Conservation (phyloP, 2,113 vertebrate genomes). For the Phyllopteryx taeniolatus region DNA sequence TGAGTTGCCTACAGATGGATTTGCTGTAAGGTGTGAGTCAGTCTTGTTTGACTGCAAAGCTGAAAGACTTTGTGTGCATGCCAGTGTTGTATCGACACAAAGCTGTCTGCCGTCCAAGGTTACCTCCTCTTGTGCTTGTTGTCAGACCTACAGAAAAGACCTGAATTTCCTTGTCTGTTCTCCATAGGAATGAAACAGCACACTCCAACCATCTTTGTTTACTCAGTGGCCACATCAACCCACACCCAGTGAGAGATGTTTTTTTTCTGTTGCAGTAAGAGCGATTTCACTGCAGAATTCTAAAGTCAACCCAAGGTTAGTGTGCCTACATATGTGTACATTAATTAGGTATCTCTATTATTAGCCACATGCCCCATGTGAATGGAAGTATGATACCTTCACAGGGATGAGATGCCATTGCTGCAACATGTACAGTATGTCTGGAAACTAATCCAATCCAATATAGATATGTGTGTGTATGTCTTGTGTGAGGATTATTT, state of each 20-base stretch:
- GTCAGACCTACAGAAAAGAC: constrained; percentile 65
- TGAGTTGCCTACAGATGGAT: constrained; percentile 2
- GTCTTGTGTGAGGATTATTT: background rate
- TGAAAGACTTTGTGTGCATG: constrained; percentile 30
- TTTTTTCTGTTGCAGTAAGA: constrained; percentile 1
- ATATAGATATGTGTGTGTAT: constrained; percentile 4
- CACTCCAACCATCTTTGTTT: background rate
- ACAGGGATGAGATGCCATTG: constrained; percentile 28
- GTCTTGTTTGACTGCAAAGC: constrained; percentile 23
- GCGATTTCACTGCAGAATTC: constrained; percentile 12
- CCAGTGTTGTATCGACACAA: constrained; percentile 53
- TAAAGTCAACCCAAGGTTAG: constrained; percentile 55
- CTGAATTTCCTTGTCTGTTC: background rate
- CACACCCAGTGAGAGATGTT: background rate
- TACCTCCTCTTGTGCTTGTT: constrained; percentile 58
- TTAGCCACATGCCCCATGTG: constrained; percentile 37
- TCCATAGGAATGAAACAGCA: background rate
- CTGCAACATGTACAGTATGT: constrained; percentile 14
- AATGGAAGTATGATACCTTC: constrained; percentile 27
- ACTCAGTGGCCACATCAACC: background rate
- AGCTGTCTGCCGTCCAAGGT: constrained; percentile 56
- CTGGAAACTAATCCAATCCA: constrained; percentile 12
- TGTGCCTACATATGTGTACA: constrained; percentile 23
- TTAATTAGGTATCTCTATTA: constrained; percentile 53
- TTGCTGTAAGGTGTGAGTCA: constrained; percentile 27